Evolutionary conservation across 2,113 vertebrate species (phyloP).

Genomic region (Nerophis lumbriciformis): DNA sequence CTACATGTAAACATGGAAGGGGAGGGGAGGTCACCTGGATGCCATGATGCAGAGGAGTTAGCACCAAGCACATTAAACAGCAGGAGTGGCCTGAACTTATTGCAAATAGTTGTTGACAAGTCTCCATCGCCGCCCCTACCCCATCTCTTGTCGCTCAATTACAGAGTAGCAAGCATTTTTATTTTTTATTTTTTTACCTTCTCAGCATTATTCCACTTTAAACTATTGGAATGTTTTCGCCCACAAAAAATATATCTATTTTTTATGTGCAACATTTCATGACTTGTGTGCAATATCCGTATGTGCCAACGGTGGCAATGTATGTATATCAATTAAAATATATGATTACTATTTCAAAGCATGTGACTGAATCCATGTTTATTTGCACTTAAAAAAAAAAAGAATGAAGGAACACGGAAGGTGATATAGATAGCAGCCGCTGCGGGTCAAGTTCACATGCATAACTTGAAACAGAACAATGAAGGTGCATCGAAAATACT

Average conservation of each 20-base stretch:
- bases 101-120: conserved; percentile 22
- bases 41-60: conserved; percentile 58
- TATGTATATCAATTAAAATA: conserved; percentile 81
- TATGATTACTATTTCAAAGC: conserved; percentile 79
- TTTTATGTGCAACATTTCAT: conserved; percentile 77
- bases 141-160: conserved; percentile 55
- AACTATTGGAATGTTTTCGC: conserved; percentile 70
- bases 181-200: conserved; percentile 57
- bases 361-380: conserved; percentile 77
- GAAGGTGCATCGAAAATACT: conserved; percentile 36
- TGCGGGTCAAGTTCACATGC: conserved; percentile 44
- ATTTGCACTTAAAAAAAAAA: conserved; percentile 65
- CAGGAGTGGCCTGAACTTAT: conserved; percentile 29
- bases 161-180: conserved; percentile 64
- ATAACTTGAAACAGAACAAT: conserved; percentile 51
- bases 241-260: conserved; percentile 62
- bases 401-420: conserved; percentile 50
- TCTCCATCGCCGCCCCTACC: conserved; percentile 16
- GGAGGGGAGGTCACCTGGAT: conserved; percentile 69
- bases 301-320: conserved; percentile 80
- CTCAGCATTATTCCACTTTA: conserved; percentile 74
- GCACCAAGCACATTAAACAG: conserved; percentile 38
- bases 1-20: conserved; percentile 76
- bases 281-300: conserved; percentile 79
- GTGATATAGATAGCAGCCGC: conserved; percentile 40